Evolutionary conservation across 2,797 vertebrate genomes (phyloP), one percentile per base, ranked within the genome.

Genomic region (Halcyon badia): DNA sequence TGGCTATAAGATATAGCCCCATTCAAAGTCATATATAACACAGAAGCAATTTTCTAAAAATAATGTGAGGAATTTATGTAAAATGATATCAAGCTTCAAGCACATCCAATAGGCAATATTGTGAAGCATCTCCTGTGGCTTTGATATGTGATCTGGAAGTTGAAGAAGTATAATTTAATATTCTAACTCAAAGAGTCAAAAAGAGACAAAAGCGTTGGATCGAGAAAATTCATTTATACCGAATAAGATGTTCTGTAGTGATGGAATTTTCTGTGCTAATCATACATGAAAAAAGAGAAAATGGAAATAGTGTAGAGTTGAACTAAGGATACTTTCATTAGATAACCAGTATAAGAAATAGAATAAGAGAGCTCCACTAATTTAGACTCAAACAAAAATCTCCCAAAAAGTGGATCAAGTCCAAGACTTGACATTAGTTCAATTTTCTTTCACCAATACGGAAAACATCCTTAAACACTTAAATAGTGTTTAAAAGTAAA

Each of bases 41-140:
- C 39, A 89, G 79, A 73, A 79, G 62, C 41, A 89, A 61, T 87
- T 95, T 97, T 94, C 87, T 91, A 94, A 96, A 95, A 95, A 91
- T 86, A 94, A 89, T 14, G 11, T 80, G 62, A 94, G 18, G 35
- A 71, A 89, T 79, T 54, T 91, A 94, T 90, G 39, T 64, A 91
- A 80, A 93, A 48, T 42, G 8, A 46, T 91, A 77, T 44, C 65
- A 84, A 88, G 48, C 31, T 94, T 95, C 83, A 93, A 94, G 31
- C 18, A 64, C 35, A 81, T 87, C 90, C 75, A 77, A 33, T 21
- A 73, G 77, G 49, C 65, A 94, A 77, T 84, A 84, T 49, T 49
- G 6, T 83, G 52, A 87, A 44, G 42, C 31, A 83, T 72, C 62
- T 70, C 83, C 52, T 58, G 54, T 76, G 82, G 54, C 24, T 86